Conservation (phyloP, 2,888 invertebrate species). For the Griposia aprilina region DNA sequence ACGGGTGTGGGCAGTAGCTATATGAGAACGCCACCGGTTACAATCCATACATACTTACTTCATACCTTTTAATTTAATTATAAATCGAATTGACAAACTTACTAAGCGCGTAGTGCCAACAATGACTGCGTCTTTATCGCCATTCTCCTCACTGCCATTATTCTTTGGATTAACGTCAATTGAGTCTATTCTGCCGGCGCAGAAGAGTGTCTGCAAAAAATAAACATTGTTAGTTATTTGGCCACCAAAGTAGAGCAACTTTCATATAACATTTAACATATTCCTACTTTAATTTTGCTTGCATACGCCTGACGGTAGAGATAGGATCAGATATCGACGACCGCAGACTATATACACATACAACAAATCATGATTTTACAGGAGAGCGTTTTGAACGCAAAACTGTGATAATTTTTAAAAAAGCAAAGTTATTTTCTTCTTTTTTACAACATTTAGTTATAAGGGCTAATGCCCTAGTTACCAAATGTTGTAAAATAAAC, state of each 20-base stretch:
- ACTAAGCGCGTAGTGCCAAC: constrained; percentile 83
- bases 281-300: neutral
- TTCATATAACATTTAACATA: neutral
- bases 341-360: too few relatives aligned
- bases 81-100: constrained; percentile 48
- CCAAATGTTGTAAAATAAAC: too few relatives aligned
- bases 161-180: constrained; percentile 69
- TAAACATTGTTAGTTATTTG: neutral
- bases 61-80: too few relatives aligned
- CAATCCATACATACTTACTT: too few relatives aligned
- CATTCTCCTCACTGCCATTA: constrained; percentile 70
- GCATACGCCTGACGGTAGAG: neutral
- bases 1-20: too few relatives aligned
- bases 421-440: neutral
- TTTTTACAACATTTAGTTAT: neutral
- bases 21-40: too few relatives aligned
- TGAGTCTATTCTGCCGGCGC: constrained; percentile 81
- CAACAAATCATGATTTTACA: too few relatives aligned
- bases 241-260: neutral
- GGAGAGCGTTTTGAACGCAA: too few relatives aligned
- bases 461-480: too few relatives aligned
- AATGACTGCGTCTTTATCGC: constrained; percentile 77
- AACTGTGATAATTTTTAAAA: neutral
- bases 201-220: constrained; percentile 77
- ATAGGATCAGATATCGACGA: neutral